phyloP scores from a whole-genome alignment of 1,140 invertebrate genomes.

The Drosophila subobscura region DNA sequence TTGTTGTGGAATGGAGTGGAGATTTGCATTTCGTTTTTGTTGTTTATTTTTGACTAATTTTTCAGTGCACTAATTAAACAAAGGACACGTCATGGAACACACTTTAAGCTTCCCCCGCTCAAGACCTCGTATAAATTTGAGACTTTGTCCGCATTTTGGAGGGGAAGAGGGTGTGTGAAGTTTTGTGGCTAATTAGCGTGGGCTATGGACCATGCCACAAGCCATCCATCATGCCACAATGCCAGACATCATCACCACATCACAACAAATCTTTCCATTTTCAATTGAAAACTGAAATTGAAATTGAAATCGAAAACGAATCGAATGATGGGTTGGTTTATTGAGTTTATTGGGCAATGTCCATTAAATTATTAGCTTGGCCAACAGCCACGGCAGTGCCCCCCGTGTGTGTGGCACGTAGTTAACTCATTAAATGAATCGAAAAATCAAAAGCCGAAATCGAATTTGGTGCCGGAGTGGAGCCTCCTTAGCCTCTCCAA shows the following conservation, averaged over 20 bases:
- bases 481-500: conserved; percentile 73
- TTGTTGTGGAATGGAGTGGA: conserved; percentile 2
- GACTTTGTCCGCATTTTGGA: conserved; percentile 44
- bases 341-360: conserved; percentile 64
- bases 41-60: conserved; percentile 61
- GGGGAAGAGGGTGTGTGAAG: not conserved
- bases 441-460: conserved; percentile 29
- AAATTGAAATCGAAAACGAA: conserved; percentile 64
- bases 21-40: not conserved
- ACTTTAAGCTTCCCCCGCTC: conserved; percentile 47
- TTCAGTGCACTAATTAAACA: conserved; percentile 79
- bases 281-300: conserved; percentile 63
- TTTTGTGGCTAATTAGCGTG: conserved; percentile 65
- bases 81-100: conserved; percentile 56
- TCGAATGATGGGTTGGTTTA: conserved; percentile 69
- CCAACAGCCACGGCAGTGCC: conserved; percentile 64
- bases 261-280: conserved; percentile 55
- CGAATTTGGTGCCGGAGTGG: conserved; percentile 30
- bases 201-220: conserved; percentile 32
- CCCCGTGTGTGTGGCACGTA: conserved; percentile 46
- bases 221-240: conserved; percentile 60
- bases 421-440: conserved; percentile 66
- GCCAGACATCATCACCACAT: conserved; percentile 54
- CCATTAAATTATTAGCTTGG: conserved; percentile 80
- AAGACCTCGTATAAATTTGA: conserved; percentile 71